Base-by-base conservation (phyloP, 2,113 vertebrate species). In the Formicarius rufipectus region DNA sequence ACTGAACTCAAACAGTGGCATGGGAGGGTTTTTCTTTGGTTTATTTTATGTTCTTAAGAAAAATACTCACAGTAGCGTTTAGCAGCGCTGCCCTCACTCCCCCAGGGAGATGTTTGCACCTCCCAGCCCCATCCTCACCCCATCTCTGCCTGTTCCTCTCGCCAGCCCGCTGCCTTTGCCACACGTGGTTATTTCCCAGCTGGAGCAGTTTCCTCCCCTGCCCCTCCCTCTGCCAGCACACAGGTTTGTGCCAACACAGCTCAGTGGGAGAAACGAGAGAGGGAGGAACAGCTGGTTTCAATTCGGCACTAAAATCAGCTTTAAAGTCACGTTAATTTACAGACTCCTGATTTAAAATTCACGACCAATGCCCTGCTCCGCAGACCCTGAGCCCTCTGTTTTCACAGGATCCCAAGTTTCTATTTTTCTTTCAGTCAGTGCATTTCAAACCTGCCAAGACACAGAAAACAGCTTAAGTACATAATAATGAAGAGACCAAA, bases 21-120 rank as follows among this genome's bases (percentile, higher is more conserved):
- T 0, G 12, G 40, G 45, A 58, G 3, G 0, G 22, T 6, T 13
- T 53, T 39, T 45, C 15, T 50, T 55, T 64, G 6, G 6, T 37
- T 14, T 8, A 4, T 42, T 55, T n/a, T 9, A 7, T 6, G 33
- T 31, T 31, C 52, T 28, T 33, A 12, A 33, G 12, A 31, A 50
- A 72, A 47, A 5, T 20, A 37, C 17, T 58, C 23, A 6, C 18
- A 16, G 24, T 31, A 6, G 19, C 39, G 44, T 35, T 39, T 10
- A 78, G 33, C 12, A 52, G 52, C 2, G 40, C 55, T 45, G 33
- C 8, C 66, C 47, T 37, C n/a, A 8, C 49, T 45, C 40, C 47
- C 37, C 33, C 3, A 31, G 31, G 44, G 17, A 44, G 10, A 56
- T 33, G 16, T 42, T 55, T 42, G 39, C 13, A 20, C 44, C 24